Conservation (phyloP, 2,888 invertebrate species). For the Allophyes oxyacanthae region DNA sequence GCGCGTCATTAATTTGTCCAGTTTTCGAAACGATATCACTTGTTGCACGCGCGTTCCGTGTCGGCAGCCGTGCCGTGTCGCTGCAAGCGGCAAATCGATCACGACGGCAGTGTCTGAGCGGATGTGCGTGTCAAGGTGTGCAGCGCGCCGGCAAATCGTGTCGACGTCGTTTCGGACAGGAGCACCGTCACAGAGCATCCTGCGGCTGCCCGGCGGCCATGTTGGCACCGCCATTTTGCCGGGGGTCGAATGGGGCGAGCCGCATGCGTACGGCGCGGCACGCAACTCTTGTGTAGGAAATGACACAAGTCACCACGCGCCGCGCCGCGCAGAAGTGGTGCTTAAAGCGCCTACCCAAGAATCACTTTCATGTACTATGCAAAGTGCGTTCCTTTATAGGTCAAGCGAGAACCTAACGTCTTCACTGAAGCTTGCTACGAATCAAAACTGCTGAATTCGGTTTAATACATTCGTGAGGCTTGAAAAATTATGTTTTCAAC, state of each 20-base stretch:
- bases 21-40: slow-evolving; percentile 79
- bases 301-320: slow-evolving; percentile 74
- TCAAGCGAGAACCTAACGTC: slow-evolving; percentile 79
- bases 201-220: slow-evolving; percentile 89
- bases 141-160: slow-evolving; percentile 78
- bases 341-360: slow-evolving; percentile 71
- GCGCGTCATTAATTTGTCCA: slow-evolving; percentile 71
- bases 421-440: slow-evolving; percentile 83
- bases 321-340: slow-evolving; percentile 63
- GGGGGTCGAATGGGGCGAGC: slow-evolving; percentile 83
- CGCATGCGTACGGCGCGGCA: slow-evolving; percentile 88
- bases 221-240: slow-evolving; percentile 89
- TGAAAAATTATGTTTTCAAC: slow-evolving; percentile 63
- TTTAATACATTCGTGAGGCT: slow-evolving; percentile 72
- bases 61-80: slow-evolving; percentile 66
- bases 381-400: slow-evolving; percentile 83
- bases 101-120: slow-evolving; percentile 71
- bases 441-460: slow-evolving; percentile 82
- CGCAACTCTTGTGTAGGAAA: slow-evolving; percentile 78
- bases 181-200: slow-evolving; percentile 84
- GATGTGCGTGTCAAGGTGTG: slow-evolving; percentile 79
- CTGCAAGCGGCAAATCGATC: slow-evolving; percentile 77
- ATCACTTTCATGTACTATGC: slow-evolving; percentile 65
- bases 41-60: slow-evolving; percentile 84
- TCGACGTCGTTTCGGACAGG: slow-evolving; percentile 82